Conservation (phyloP, 1,140 invertebrate species). For the Hycleus cichorii region DNA sequence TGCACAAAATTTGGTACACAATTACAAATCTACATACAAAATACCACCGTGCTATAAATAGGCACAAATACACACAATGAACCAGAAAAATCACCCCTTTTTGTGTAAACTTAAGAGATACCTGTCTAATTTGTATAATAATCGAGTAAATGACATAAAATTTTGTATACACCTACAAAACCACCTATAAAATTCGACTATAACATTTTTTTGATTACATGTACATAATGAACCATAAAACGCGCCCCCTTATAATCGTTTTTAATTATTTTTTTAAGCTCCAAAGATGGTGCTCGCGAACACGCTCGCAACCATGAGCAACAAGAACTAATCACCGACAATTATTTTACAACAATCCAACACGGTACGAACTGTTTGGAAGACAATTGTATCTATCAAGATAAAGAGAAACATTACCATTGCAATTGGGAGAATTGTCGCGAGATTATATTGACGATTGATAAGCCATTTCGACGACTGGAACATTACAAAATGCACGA, state of each 20-base stretch:
- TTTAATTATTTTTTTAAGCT: slow-evolving; percentile 43
- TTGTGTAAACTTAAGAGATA: too few relatives aligned
- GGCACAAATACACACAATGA: too few relatives aligned
- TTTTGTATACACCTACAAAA: too few relatives aligned
- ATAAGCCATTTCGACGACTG: slow-evolving; percentile 76
- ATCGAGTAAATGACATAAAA: too few relatives aligned
- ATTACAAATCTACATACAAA: too few relatives aligned
- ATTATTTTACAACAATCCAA: slow-evolving; percentile 59
- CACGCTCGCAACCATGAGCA: slow-evolving; percentile 81
- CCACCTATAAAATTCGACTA: background rate
- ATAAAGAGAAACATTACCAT: slow-evolving; percentile 80
- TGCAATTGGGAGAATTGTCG: slow-evolving; percentile 82
- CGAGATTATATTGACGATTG: slow-evolving; percentile 72
- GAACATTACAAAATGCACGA: slow-evolving; percentile 88
- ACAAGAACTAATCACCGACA: slow-evolving; percentile 76
- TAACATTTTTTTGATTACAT: background rate
- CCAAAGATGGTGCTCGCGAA: slow-evolving; percentile 71
- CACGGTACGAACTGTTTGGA: slow-evolving; percentile 52
- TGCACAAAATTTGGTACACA: too few relatives aligned
- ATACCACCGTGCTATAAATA: too few relatives aligned
- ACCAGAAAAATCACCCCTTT: too few relatives aligned
- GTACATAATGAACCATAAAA: background rate
- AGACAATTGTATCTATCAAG: slow-evolving; percentile 66
- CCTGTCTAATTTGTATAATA: too few relatives aligned
- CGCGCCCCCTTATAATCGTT: background rate